Evolutionary conservation across 1,140 invertebrate genomes (phyloP), one percentile per base, ranked within the genome.

Genomic region (Pseudomyrmex pallidus): DNA sequence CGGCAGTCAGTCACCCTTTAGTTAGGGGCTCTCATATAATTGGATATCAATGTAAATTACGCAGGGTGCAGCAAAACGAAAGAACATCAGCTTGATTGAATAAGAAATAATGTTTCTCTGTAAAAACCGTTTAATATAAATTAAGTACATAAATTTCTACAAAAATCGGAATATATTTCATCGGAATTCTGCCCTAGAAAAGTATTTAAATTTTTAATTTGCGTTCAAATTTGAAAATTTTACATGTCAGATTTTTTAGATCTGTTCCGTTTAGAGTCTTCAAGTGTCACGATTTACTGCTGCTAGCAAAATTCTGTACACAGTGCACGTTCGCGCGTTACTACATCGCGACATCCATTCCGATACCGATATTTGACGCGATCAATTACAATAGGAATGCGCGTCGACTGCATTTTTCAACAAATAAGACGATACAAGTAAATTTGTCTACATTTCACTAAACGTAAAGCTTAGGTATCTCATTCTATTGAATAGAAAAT

Each of bases 41-140:
- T 59, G 44, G 22, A 80, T 57, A 35, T 48, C 44, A 17, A 72
- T 72, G 13, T 48, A 59, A 80, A 59, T 80, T 72, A 59, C 20
- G 35, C 15, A 10, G 17, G 12, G 17, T 3, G 25, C 7, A 22
- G 56, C 12, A 4, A n/a, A 20, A 77, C 25, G n/a, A 77, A 44
- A 66, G 17, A 35, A 74, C 20, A 48, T 17, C 20, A 77, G 0
- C 2, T 67, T 56, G 3, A 52, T 56, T 44, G 10, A 46, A 57
- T n/a, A 8, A 15, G 10, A 68, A 57, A 46, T 70, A 0, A 35
- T 35, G 35, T 35, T 46, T 12, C 54, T 48, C 70, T 59, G 22
- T 46, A 25, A 59, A 70, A 13, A 52, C 15, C 74, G 7, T 50
- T 63, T 35, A 5, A 35, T 35, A 35, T 35, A 7, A 35, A 35